Percentiles rank a stretch among this genome's conserved stretches.
phyloP scores from a whole-genome alignment of 2,888 invertebrate genomes.

The Celastrina argiolus region DNA sequence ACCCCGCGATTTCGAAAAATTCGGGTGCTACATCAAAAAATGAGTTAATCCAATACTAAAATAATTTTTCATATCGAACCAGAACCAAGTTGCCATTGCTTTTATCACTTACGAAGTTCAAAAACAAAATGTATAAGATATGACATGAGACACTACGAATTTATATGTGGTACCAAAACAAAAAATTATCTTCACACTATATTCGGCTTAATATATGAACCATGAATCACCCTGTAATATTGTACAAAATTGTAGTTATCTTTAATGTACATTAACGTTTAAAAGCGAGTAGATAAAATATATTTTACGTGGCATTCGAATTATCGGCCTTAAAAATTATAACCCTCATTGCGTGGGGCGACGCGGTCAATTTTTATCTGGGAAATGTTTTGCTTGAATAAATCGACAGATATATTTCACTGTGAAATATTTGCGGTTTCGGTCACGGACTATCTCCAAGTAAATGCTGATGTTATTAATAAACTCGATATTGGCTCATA shows the following conservation, averaged over 20 bases:
- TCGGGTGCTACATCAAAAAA: too few species aligned
- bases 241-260: not conserved
- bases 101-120: too few species aligned
- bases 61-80: too few species aligned
- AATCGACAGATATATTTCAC: slow-evolving; percentile 58
- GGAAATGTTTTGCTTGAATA: slow-evolving; percentile 54
- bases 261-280: not conserved
- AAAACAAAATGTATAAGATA: too few species aligned
- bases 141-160: too few species aligned
- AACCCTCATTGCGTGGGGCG: slow-evolving; percentile 30
- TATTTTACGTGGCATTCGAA: not conserved
- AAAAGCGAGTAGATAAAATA: not conserved
- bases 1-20: too few species aligned
- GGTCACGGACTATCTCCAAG: slow-evolving; percentile 50
- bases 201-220: too few species aligned
- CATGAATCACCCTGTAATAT: too few species aligned
- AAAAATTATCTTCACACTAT: too few species aligned
- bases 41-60: too few species aligned
- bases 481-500: slow-evolving; percentile 50
- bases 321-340: slow-evolving; percentile 40
- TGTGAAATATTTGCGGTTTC: slow-evolving; percentile 61
- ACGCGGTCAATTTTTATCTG: slow-evolving; percentile 61
- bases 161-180: too few species aligned
- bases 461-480: slow-evolving; percentile 48
- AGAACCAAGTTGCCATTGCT: too few species aligned